Base-by-base conservation (phyloP, 2,797 vertebrate species). In the Pelobates cultripes region DNA sequence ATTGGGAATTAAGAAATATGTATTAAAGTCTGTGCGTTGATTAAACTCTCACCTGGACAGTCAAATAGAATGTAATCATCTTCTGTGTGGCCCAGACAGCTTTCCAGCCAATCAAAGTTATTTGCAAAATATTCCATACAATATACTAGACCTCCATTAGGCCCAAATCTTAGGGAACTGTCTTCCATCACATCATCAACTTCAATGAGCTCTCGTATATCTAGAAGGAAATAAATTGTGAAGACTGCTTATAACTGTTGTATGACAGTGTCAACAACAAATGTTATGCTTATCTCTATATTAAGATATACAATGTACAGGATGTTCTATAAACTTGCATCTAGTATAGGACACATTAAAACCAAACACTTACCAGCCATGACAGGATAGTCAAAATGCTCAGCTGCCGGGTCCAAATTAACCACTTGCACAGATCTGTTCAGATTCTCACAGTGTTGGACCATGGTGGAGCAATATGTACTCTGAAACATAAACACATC, bases 111-210 rank as follows among this genome's bases (percentile, higher is more conserved):
- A 88, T 92, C 96, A 61, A 99, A 97, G 87, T 99, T 99, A 86
- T 95, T 98, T 69, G 95, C 94, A 1, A 99, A 97, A 86, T 99
- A 99, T 77, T 99, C 98, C 98, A 99, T 99, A 89, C 98, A 99
- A 86, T 98, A 99, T 14, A 99, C 95, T 80, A 99, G 86, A 13
- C 97, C 98, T 43, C 98, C 98, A 0, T 99, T 99, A 8, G 97
- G 98, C 2, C 98, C 97, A 0, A 99, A 99, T 76, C 93, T 86
- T 53, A 99, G 85, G 13, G 96, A 95, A 0, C 90, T 89, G 0
- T 99, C 98, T 84, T 99, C 97, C 97, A 99, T 99, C 44, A 99
- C 98, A 0, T 99, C 98, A 0, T 98, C 97, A 75, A 99, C 96
- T 86, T 97, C 95, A 6, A 99, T 99, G 67, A 99, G 90, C 88